Conservation (phyloP, 1,140 invertebrate species). For the Neodiprion lecontei region DNA sequence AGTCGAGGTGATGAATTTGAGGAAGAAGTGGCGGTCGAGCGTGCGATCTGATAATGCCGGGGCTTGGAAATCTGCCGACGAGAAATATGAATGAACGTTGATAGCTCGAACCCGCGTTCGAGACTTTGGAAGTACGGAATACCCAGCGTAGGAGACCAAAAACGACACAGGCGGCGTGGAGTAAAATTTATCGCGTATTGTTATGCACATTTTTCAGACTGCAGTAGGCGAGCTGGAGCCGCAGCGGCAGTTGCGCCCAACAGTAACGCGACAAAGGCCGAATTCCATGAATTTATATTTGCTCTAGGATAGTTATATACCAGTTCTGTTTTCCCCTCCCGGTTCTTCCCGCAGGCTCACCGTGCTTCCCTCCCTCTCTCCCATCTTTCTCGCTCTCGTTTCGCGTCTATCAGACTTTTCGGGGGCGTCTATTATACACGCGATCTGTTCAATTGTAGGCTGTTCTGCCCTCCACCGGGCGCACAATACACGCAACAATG, state of each 20-base stretch:
- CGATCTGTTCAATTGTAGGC: too few species aligned
- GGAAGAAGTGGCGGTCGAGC: too few species aligned
- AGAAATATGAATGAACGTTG: too few species aligned
- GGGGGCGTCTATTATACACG: too few species aligned
- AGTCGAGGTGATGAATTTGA: too few species aligned
- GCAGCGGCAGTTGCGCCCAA: not conserved
- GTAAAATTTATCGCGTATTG: constrained; percentile 5
- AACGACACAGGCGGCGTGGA: not conserved
- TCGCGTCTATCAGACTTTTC: too few species aligned
- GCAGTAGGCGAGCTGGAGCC: not conserved
- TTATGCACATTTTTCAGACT: constrained; percentile 3
- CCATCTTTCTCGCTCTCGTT: too few species aligned
- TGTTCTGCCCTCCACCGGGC: too few species aligned
- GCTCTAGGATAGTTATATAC: not conserved
- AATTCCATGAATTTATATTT: constrained; percentile 6
- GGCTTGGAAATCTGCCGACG: too few species aligned
- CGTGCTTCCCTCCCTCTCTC: not conserved
- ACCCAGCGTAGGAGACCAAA: not conserved
- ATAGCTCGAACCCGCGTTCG: too few species aligned
- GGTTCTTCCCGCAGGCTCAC: not conserved
- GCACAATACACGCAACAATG: not conserved
- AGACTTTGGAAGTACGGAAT: too few species aligned
- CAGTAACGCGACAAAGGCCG: not conserved
- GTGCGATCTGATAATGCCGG: too few species aligned
- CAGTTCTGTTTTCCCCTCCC: not conserved